Base-by-base conservation (phyloP, 2,797 vertebrate species). In the Pangasius mekongensis region DNA sequence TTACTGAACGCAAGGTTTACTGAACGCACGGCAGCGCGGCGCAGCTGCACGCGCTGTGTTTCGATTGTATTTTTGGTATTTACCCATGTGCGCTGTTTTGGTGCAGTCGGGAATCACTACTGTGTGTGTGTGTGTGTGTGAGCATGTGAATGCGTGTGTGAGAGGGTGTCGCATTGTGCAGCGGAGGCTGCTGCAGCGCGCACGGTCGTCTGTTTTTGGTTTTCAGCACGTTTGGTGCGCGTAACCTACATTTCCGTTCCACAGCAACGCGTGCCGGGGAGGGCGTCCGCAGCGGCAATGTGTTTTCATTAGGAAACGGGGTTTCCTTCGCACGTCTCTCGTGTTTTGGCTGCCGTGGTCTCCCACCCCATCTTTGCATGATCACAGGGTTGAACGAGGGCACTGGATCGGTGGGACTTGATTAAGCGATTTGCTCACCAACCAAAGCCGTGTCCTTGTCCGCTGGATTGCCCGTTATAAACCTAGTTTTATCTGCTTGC, bases 191-290 rank as follows among this genome's bases (percentile, higher is more conserved):
- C 94, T 87, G 88, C 88, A 85, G 87, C 88, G 69, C 89, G 64
- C 81, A 47, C 87, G 74, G 81, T 92, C 84, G 86, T 71, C 93
- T 96, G 95, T 96, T 96, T 93, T 95, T 95, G 94, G 95, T 95
- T 95, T 96, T 95, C 94, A 91, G 94, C 86, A 90, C 90, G 93
- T 92, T 93, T 92, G 93, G 93, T 74, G 93, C 93, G 94, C 94
- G 94, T 96, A 96, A 96, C 95, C 96, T 94, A 96, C 95, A 96
- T 96, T 94, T 90, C 27, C 88, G 92, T 84, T 91, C n/a, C 91
- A 90, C 92, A 92, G 91, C 77, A 92, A 91, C 90, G 93, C 87
- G 92, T 92, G 93, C 83, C 87, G 73, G 92, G 93, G 93, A 94
- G 93, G 93, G 94, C 92, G 94, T 91, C 87, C 76, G 85, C 93